Evolutionary conservation across 2,888 invertebrate genomes (phyloP).

Genomic region (Tinea pellionella): DNA sequence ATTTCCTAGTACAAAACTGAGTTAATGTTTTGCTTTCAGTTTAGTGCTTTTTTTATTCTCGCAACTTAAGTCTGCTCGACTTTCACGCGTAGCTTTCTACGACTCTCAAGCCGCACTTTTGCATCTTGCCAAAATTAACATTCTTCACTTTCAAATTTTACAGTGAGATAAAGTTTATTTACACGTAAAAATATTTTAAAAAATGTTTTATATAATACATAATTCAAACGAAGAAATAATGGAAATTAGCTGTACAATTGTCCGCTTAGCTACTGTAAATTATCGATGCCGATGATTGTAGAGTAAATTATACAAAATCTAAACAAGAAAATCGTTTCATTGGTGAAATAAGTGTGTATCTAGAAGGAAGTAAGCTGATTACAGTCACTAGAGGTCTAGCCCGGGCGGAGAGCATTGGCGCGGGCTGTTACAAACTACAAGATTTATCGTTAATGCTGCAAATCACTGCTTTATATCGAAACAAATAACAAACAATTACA

Average conservation of each 20-base stretch:
- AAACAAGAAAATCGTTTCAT: not conserved
- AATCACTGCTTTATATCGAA: conserved; percentile 44
- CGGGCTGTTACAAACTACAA: conserved; percentile 34
- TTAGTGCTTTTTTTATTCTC: conserved; percentile 12
- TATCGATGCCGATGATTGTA: too few species aligned
- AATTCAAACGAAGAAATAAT: too few species aligned
- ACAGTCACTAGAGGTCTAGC: conserved; percentile 41
- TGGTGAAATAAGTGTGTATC: not conserved
- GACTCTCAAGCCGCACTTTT: conserved; percentile 4
- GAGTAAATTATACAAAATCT: too few species aligned
- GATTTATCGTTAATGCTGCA: conserved; percentile 60
- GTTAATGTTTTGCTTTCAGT: conserved; percentile 38
- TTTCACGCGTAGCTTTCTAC: conserved; percentile 13
- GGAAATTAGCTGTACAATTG: too few species aligned
- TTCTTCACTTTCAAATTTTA: not conserved
- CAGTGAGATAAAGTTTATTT: not conserved
- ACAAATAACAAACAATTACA: conserved; percentile 29
- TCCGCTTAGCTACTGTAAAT: too few species aligned
- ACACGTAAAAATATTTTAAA: not conserved
- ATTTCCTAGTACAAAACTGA: conserved; percentile 47
- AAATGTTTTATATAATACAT: not conserved
- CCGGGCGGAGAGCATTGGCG: conserved; percentile 19
- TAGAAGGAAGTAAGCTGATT: conserved; percentile 46
- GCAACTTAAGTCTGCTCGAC: conserved; percentile 15
- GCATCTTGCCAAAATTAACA: not conserved